Base-by-base conservation (phyloP, 2,113 vertebrate genomes). In the Synchiropus splendidus region DNA sequence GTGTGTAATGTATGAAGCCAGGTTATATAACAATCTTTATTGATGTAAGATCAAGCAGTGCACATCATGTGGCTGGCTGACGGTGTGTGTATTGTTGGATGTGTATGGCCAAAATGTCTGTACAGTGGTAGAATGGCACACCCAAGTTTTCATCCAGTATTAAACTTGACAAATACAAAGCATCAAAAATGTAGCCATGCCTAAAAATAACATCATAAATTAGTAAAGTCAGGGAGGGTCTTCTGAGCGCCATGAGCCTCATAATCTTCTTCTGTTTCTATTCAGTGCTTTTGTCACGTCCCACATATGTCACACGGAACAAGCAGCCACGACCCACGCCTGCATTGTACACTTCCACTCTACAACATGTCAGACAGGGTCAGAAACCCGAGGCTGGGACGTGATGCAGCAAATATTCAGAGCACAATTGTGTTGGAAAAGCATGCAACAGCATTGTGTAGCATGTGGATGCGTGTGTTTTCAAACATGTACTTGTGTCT, bases 191-290 rank as follows among this genome's bases (percentile, higher is more conserved):
- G 73, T 62, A 72, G 61, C 61, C 6, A 11, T 27, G 56, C 41
- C 77, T 75, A 77, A 82, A 80, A 74, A 82, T 77, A 82, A 74
- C 71, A 63, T 72, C 60, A 72, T 80, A 63, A 72, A 82, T 77
- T 45, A 78, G 51, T 78, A 70, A 77, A 67, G 48, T 30, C 31
- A 31, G 59, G 37, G 31, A 60, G 48, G 48, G 15, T 31, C 38
- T 45, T 56, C 35, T 54, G 41, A 73, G 61, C 9, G 10, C 61
- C 48, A 55, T 32, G 34, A 0, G 47, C 48, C 53, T 47, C 55
- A 31, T 54, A 49, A 49, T 36, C 48, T 54, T 60, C 60, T 57
- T 47, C 47, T 40, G 49, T 46, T 64, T 55, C 50, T 51, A 10
- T 18, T 49, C 57, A 30, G 13, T 16, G 12, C 18, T 54, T 1